Base-by-base conservation (phyloP, 2,113 vertebrate genomes). In the Cebidichthys violaceus region DNA sequence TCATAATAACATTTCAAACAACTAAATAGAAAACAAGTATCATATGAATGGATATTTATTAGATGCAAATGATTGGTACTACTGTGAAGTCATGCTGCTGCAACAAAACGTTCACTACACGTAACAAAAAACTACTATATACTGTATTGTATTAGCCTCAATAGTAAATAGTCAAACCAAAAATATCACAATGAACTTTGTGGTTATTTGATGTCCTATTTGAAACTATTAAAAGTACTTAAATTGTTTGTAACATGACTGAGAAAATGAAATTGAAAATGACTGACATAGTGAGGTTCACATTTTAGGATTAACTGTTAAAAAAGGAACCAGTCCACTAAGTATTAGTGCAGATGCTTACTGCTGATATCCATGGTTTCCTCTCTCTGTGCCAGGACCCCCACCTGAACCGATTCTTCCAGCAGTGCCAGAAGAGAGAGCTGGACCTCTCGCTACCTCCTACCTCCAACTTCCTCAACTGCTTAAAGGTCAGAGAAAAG, bases 361-460 rank as follows among this genome's bases (percentile, higher is more conserved):
- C 50, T 74, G n/a, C 70, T 62, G 59, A 65, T 75, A 64, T 86
- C 81, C 6, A 72, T 75, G 68, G 29, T 33, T 43, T 76, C 27
- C 6, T 66, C 41, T 78, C 8, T 78, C 5, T 27, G 35, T 82
- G 87, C 80, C 93, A 99, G 98, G 98, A 99, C 94, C 96, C 95
- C 77, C 96, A 97, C 89, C 95, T 99, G 91, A 99, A 97, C 73
- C 93, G 95, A 62, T 99, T 99, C 95, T 99, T 99, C 94, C 96
- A 95, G 91, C 96, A 99, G 95, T 99, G 98, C 96, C 97, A 99
- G 95, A 98, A 97, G 92, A 96, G 96, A 94, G 97, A 99, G 92
- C 94, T 94, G 73, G 96, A 97, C 91, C 92, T 96, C 74, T 97
- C 96, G 70, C 95, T 96, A 84, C 95, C 96, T 87, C 96, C 97